These are phyloP conservation scores for Tridacna crocea DNA, from an alignment of 2,888 invertebrate species.

Conservation along the genomic window DNA sequence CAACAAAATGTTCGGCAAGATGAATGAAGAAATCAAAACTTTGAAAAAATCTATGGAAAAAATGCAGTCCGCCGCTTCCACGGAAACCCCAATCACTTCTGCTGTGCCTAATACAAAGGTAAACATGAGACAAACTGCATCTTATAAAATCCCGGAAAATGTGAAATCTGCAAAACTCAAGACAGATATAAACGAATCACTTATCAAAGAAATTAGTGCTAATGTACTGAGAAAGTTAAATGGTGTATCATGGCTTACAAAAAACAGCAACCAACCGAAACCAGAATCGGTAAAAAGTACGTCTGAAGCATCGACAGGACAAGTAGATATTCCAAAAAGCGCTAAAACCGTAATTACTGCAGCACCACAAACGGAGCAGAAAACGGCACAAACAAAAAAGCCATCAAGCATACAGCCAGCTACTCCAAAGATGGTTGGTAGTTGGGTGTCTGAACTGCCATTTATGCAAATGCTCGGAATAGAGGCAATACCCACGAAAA, in stretches of 20 bases:
- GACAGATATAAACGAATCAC: background rate
- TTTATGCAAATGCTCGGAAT: conserved; percentile 10
- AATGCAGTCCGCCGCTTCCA: background rate
- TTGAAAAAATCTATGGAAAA: background rate
- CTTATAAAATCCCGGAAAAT: background rate
- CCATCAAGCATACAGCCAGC: background rate
- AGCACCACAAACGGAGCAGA: background rate
- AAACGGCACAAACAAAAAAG: background rate
- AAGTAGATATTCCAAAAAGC: background rate
- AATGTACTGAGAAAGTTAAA: conserved; percentile 8
- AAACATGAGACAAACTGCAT: background rate
- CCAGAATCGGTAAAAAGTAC: background rate
- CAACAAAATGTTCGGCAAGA: background rate
- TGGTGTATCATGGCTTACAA: conserved; percentile 10
- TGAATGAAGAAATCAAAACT: background rate
- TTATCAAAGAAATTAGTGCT: conserved; percentile 11
- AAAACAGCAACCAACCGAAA: background rate
- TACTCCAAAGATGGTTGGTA: conserved; percentile 8
- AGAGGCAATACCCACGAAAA: background rate
- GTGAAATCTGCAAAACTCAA: background rate
- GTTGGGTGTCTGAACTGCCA: conserved; percentile 17
- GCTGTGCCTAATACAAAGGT: no score
- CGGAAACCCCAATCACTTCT: background rate
- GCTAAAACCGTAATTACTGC: background rate
- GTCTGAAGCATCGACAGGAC: background rate